Evolutionary conservation across 2,113 vertebrate genomes (phyloP), one percentile per base, ranked within the genome.

Genomic region (Cricetomys ansorgei): DNA sequence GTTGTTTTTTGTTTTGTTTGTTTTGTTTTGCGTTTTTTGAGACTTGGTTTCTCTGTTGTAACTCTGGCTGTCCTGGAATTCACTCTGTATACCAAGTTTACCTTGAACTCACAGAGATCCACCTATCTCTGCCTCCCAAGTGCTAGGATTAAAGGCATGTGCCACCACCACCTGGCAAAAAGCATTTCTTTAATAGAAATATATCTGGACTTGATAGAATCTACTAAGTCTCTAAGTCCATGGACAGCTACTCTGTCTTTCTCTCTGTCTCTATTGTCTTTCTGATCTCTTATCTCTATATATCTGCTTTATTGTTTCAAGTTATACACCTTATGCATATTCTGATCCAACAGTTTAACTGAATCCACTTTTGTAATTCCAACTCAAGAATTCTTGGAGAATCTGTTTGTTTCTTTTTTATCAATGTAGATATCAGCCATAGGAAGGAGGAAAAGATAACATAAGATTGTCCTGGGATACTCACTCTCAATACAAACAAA

Each of bases 401-500:
- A 92, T 84, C 37, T 77, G 3, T 91, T n/a, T n/a, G n/a, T n/a
- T n/a, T n/a, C n/a, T n/a, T n/a, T n/a, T n/a, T n/a, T 53, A 37
- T 72, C 17, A 45, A 85, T 31, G 16, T 59, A 88, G 70, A 94
- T 83, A 55, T 79, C 76, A 88, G 23, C 25, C 37, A 92, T 19
- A 84, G 62, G 43, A 83, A 88, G 19, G 19, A 64, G 13, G 37
- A 43, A 75, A 86, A 34, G 37, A 81, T 19, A 4, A 67, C 40
- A 11, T 2, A 23, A 95, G 29, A 91, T 4, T 37, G 34, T 43
- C 23, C 5, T 37, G 48, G 13, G 1, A 7, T 73, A n/a, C 5
- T 76, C 55, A 27, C 65, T 67, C 40, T 84, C 27, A 40, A 27
- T 75, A 40, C 83, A 65, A 95, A 70, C 9, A 55, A 96, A 96